A percentile compares a stretch with the other conserved stretches of the same genome.
Evolutionary conservation across 2,113 vertebrate species (phyloP).

Genomic region (Peromyscus maniculatus): DNA sequence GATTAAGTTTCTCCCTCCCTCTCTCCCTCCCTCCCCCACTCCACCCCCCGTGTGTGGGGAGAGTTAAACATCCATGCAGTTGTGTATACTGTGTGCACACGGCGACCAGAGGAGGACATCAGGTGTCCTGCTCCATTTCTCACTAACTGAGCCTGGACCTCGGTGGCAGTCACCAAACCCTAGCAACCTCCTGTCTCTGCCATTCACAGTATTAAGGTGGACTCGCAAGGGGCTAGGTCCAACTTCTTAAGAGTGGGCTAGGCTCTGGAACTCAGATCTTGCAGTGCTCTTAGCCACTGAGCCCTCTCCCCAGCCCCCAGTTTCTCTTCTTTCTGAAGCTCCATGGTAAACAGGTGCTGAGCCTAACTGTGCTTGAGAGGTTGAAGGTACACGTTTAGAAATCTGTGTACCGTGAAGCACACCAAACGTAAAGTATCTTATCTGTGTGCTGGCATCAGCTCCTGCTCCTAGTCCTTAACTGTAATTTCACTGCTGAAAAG

Average conservation of each 20-base stretch:
- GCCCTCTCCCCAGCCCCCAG: not conserved
- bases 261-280: too few relatives aligned
- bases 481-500: conserved; percentile 49
- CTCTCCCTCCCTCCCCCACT: not conserved
- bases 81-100: not conserved
- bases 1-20: not conserved
- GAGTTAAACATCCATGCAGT: not conserved
- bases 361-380: conserved; percentile 21
- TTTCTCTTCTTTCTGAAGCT: conserved; percentile 9
- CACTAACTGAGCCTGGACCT: not conserved
- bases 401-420: not conserved
- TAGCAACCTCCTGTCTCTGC: not conserved
- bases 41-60: not conserved
- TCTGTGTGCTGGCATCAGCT: not conserved
- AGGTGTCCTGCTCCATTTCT: not conserved
- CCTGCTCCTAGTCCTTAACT: conserved; percentile 39
- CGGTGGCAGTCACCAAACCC: not conserved
- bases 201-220: not conserved
- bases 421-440: conserved; percentile 3
- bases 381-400: conserved; percentile 28
- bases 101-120: not conserved
- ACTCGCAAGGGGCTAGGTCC: not conserved
- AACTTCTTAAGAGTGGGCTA: not conserved
- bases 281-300: not conserved
- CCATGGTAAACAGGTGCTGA: not conserved